phyloP scores from a whole-genome alignment of 1,140 invertebrate species.

The Nebria ingens region DNA sequence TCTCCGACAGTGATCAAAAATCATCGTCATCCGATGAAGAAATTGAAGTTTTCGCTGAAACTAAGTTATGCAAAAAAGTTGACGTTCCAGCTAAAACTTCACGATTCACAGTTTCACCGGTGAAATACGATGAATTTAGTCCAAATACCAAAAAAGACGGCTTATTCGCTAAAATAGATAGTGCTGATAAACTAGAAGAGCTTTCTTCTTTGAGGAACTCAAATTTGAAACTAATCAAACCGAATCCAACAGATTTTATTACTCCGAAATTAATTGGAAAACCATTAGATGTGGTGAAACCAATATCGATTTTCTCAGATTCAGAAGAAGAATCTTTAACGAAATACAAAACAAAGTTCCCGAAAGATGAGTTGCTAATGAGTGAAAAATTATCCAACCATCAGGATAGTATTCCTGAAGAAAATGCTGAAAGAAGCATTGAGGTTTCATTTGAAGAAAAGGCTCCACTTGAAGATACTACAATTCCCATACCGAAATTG shows the following conservation, averaged over 20 bases:
- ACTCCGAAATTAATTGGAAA: slow-evolving; percentile 42
- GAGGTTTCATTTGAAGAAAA: slow-evolving; percentile 15
- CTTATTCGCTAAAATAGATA: not conserved
- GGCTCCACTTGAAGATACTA: slow-evolving; percentile 25
- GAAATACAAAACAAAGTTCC: slow-evolving; percentile 35
- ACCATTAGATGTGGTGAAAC: slow-evolving; percentile 38
- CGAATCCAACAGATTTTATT: slow-evolving; percentile 43
- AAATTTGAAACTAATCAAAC: slow-evolving; percentile 36
- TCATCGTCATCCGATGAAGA: slow-evolving; percentile 16
- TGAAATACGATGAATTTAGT: slow-evolving; percentile 16
- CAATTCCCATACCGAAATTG: too few relatives aligned
- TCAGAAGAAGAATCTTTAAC: slow-evolving; percentile 42
- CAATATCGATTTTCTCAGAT: slow-evolving; percentile 34
- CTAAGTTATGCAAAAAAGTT: slow-evolving; percentile 15
- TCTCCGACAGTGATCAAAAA: slow-evolving; percentile 31
- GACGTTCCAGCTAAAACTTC: not conserved
- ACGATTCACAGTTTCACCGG: slow-evolving; percentile 20
- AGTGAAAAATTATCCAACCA: slow-evolving; percentile 7
- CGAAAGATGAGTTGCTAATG: slow-evolving; percentile 18
- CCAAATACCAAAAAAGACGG: slow-evolving; percentile 10
- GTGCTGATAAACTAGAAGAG: not conserved
- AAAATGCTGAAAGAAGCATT: slow-evolving; percentile 21
- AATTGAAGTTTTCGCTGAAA: slow-evolving; percentile 17
- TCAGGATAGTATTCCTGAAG: not conserved
- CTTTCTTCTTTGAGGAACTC: not conserved